A percentile compares a stretch with the other conserved stretches of the same genome.
These are phyloP conservation scores for Polietes domitor DNA, from an alignment of 2,888 invertebrate genomes.

Conservation along the genomic window DNA sequence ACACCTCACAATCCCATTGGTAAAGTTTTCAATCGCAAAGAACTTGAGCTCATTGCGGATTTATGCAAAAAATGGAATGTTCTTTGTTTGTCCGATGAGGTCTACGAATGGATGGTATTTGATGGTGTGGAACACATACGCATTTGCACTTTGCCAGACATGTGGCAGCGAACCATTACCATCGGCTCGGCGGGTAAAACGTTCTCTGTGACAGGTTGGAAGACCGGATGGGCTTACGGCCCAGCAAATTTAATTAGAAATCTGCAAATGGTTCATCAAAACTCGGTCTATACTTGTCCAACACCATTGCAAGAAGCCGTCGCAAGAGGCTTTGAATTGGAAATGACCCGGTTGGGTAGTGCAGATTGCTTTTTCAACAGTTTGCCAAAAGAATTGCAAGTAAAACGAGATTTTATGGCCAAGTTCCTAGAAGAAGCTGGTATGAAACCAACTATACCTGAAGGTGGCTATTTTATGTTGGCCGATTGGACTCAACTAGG, in stretches of 20 bases:
- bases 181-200: constrained; percentile 99
- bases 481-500: constrained; percentile 93
- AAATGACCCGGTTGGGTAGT: constrained; percentile 86
- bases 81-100: constrained; percentile 96
- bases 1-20: constrained; percentile 99
- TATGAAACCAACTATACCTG: constrained; percentile 95
- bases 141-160: constrained; percentile 96
- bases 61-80: constrained; percentile 96
- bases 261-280: constrained; percentile 95
- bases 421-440: constrained; percentile 89
- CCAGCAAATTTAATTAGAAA: constrained; percentile 90
- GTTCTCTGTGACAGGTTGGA: constrained; percentile 99
- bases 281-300: constrained; percentile 94
- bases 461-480: constrained; percentile 98
- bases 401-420: constrained; percentile 91
- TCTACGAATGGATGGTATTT: constrained; percentile 98
- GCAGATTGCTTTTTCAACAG: constrained; percentile 92
- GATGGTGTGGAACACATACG: constrained; percentile 91
- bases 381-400: constrained; percentile 87
- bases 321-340: constrained; percentile 93
- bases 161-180: constrained; percentile 99
- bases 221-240: constrained; percentile 97
- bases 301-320: constrained; percentile 97
- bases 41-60: constrained; percentile 89
- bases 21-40: constrained; percentile 86